These are phyloP conservation scores for Agriopis aurantiaria DNA, from an alignment of 2,888 invertebrate species.

Conservation along the genomic window DNA sequence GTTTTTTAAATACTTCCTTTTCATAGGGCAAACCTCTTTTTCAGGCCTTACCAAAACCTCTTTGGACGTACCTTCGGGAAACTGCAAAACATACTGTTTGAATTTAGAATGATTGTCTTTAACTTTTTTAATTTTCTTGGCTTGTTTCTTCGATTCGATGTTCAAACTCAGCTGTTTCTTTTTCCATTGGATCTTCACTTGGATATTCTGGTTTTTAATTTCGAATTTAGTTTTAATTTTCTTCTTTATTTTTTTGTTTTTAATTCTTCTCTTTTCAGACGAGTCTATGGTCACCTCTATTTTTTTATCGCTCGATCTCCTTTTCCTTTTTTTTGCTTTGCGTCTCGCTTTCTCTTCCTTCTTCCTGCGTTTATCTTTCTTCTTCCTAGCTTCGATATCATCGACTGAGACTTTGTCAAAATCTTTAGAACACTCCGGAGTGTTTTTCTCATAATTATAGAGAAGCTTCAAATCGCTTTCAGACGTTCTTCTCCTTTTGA, in stretches of 20 bases:
- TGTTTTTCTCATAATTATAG: background rate
- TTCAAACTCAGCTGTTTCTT: constrained; percentile 58
- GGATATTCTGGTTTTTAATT: constrained; percentile 56
- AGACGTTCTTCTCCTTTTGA: constrained; percentile 33
- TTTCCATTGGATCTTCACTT: constrained; percentile 66
- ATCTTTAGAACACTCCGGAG: background rate
- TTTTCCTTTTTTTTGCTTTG: constrained; percentile 23
- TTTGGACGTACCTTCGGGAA: constrained; percentile 40
- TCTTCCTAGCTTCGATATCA: constrained; percentile 3
- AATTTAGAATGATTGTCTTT: constrained; percentile 40
- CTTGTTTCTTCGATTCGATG: constrained; percentile 50
- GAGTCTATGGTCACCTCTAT: constrained; percentile 42
- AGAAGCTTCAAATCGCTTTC: constrained; percentile 21
- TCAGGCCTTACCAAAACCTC: constrained; percentile 59
- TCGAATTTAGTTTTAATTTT: constrained; percentile 49
- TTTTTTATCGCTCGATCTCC: constrained; percentile 32
- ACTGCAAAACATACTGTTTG: constrained; percentile 71
- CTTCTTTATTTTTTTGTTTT: constrained; percentile 39
- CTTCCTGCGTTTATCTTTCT: constrained; percentile 1
- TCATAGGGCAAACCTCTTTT: constrained; percentile 55
- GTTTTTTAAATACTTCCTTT: constrained; percentile 56
- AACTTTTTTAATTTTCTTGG: constrained; percentile 37
- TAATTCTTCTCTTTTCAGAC: constrained; percentile 19
- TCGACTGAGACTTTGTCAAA: background rate
- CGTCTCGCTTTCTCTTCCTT: background rate